These are phyloP conservation scores for Gadus macrocephalus DNA, from an alignment of 2,113 vertebrate species.

Conservation along the genomic window DNA sequence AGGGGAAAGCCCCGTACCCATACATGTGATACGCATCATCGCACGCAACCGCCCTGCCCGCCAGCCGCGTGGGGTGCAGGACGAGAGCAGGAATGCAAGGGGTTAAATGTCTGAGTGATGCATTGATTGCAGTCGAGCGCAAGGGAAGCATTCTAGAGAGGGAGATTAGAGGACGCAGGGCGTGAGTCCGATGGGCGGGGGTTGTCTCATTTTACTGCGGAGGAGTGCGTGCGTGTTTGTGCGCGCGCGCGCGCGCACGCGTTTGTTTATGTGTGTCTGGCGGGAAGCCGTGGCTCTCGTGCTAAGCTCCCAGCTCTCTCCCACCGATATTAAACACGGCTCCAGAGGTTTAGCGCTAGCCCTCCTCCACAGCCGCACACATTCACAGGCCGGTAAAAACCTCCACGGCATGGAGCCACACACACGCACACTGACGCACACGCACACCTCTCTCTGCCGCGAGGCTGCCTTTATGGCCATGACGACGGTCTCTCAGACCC, in stretches of 20 bases:
- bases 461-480: too few species aligned
- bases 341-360: slow-evolving; percentile 65
- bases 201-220: slow-evolving; percentile 63
- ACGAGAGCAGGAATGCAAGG: slow-evolving; percentile 47
- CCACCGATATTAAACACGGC: slow-evolving; percentile 72
- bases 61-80: background rate
- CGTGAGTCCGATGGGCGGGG: slow-evolving; percentile 23
- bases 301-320: slow-evolving; percentile 70
- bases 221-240: slow-evolving; percentile 29
- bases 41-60: background rate
- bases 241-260: background rate
- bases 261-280: slow-evolving; percentile 42
- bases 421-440: too few species aligned
- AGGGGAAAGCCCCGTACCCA: background rate
- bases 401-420: too few species aligned
- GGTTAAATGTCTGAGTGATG: slow-evolving; percentile 74
- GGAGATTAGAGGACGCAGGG: slow-evolving; percentile 69
- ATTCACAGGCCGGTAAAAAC: slow-evolving; percentile 23
- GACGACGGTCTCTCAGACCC: too few species aligned
- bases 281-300: slow-evolving; percentile 64
- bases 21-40: slow-evolving; percentile 16
- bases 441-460: too few species aligned
- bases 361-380: slow-evolving; percentile 41
- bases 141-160: slow-evolving; percentile 70
- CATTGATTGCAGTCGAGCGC: slow-evolving; percentile 72